Percentiles rank a stretch among this genome's conserved stretches.
phyloP scores from a whole-genome alignment of 2,797 vertebrate species.

The Melanotaenia maccullochi region DNA sequence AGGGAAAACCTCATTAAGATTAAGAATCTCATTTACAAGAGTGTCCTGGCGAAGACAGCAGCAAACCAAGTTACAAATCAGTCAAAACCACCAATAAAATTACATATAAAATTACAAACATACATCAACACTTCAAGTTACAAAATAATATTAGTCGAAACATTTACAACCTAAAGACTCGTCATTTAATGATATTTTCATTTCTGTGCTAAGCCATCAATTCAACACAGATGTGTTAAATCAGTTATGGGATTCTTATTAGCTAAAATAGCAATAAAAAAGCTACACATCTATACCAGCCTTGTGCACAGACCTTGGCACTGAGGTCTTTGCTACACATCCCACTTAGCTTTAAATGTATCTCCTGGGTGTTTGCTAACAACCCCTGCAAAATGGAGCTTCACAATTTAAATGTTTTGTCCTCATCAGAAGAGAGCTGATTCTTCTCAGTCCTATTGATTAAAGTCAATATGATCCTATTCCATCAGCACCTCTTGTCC shows the following conservation, averaged over 20 bases:
- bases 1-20: too few relatives aligned
- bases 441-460: slow-evolving; percentile 67
- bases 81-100: too few relatives aligned
- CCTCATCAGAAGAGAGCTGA: slow-evolving; percentile 50
- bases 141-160: too few relatives aligned
- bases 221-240: slow-evolving; percentile 41
- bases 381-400: slow-evolving; percentile 49
- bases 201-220: slow-evolving; percentile 61
- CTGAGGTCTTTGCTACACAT: slow-evolving; percentile 34
- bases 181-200: not conserved
- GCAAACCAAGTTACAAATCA: too few relatives aligned
- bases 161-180: too few relatives aligned
- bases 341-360: slow-evolving; percentile 39
- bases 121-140: too few relatives aligned
- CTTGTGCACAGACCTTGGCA: slow-evolving; percentile 5
- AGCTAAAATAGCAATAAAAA: slow-evolving; percentile 43
- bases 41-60: too few relatives aligned
- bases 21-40: too few relatives aligned
- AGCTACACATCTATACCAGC: not conserved
- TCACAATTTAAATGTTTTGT: slow-evolving; percentile 63
- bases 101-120: too few relatives aligned
- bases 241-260: slow-evolving; percentile 34
- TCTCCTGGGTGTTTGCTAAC: slow-evolving; percentile 57
- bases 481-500: slow-evolving; percentile 70
- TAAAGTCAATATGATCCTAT: slow-evolving; percentile 77